Conservation (phyloP, 2,797 vertebrate genomes). For the Ibycter americanus region DNA sequence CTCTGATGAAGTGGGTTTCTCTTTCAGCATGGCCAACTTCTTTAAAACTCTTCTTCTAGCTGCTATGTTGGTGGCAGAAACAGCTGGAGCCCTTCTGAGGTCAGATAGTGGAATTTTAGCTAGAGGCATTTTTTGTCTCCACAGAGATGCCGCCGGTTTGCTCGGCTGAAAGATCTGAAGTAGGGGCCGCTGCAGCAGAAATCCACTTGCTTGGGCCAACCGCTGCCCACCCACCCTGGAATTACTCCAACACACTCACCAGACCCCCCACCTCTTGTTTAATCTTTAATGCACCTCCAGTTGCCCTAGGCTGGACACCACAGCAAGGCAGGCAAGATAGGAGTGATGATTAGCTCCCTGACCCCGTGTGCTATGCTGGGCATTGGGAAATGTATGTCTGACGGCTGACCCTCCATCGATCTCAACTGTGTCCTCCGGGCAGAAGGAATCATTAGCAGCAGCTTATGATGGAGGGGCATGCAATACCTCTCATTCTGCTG, state of each 20-base stretch:
- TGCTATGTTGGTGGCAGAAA: slow-evolving; percentile 46
- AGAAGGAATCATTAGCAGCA: slow-evolving; percentile 14
- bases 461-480: neutral
- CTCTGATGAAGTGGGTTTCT: neutral
- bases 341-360: slow-evolving; percentile 74
- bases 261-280: slow-evolving; percentile 72
- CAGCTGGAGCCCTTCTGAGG: slow-evolving; percentile 61
- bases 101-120: slow-evolving; percentile 75
- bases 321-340: slow-evolving; percentile 71
- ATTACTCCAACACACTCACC: slow-evolving; percentile 18
- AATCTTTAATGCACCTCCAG: slow-evolving; percentile 80
- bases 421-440: slow-evolving; percentile 7
- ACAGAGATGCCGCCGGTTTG: slow-evolving; percentile 60
- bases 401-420: slow-evolving; percentile 51
- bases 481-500: neutral
- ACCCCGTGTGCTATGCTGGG: slow-evolving; percentile 35
- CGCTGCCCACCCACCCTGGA: slow-evolving; percentile 59
- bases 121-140: slow-evolving; percentile 63
- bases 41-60: slow-evolving; percentile 6
- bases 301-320: slow-evolving; percentile 74
- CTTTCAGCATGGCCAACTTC: neutral
- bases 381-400: slow-evolving; percentile 55
- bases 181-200: slow-evolving; percentile 55
- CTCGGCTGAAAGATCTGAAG: slow-evolving; percentile 78
- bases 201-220: slow-evolving; percentile 49